phyloP scores from a whole-genome alignment of 1,140 invertebrate genomes.

The Cyrtorhinus lividipennis region DNA sequence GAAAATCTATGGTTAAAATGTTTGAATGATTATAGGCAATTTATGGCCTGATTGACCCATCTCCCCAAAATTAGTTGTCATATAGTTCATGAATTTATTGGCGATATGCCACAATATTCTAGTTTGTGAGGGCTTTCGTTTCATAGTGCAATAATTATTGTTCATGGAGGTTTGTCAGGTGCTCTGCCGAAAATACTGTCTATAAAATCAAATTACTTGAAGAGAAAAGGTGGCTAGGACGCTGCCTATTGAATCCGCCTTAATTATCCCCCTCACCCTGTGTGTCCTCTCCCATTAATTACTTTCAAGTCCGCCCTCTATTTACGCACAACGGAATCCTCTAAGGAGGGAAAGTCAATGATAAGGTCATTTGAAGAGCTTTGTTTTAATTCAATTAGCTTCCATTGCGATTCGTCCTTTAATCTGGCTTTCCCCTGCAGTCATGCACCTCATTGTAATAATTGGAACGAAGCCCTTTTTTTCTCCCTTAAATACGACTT shows the following conservation, averaged over 20 bases:
- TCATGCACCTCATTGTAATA: constrained; percentile 6
- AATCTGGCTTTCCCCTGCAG: constrained; percentile 1
- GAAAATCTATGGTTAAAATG: neutral
- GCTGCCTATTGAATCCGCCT: neutral
- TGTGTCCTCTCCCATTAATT: neutral
- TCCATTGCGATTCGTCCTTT: neutral
- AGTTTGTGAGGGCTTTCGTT: too few species aligned
- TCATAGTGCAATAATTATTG: neutral
- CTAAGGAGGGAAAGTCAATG: neutral
- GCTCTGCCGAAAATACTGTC: neutral
- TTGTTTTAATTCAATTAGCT: constrained; percentile 7
- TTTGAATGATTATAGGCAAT: neutral
- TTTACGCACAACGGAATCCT: constrained; percentile 5
- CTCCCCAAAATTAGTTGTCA: neutral
- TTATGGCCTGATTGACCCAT: neutral
- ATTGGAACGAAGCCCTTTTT: neutral
- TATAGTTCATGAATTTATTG: neutral
- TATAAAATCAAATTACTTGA: neutral
- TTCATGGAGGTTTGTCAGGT: neutral
- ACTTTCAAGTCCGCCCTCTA: constrained; percentile 2
- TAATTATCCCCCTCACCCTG: neutral
- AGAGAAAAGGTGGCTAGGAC: neutral
- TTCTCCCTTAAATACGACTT: neutral
- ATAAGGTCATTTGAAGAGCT: constrained; percentile 6
- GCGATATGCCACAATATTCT: too few species aligned